These are phyloP conservation scores for Mesorhabditis sp. DNA, from an alignment of 2,888 invertebrate species.

Conservation along the genomic window DNA sequence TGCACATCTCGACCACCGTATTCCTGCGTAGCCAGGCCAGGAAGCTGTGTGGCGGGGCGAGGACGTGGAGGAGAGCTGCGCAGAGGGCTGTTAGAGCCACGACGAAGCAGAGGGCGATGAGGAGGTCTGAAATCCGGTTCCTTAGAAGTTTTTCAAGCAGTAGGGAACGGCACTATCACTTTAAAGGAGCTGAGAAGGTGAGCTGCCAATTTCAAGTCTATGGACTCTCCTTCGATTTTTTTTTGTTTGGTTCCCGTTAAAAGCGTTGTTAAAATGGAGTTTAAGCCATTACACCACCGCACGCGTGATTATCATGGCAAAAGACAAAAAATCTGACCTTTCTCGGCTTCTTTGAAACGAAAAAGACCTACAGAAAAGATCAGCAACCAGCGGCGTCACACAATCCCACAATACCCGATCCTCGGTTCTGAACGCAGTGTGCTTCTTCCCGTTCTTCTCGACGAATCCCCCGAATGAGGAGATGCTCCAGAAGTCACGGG, in stretches of 20 bases:
- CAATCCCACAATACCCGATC: slow-evolving; percentile 43
- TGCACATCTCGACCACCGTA: slow-evolving; percentile 40
- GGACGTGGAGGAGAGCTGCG: slow-evolving; percentile 30
- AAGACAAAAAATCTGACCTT: too few relatives aligned
- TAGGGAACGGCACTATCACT: not conserved
- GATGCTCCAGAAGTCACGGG: slow-evolving; percentile 40
- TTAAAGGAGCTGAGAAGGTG: too few relatives aligned
- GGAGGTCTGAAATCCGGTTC: slow-evolving; percentile 21
- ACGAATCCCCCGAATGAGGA: slow-evolving; percentile 39
- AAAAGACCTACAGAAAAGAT: slow-evolving; percentile 31
- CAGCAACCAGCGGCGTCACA: slow-evolving; percentile 42
- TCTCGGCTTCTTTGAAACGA: not conserved
- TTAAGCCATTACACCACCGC: too few relatives aligned
- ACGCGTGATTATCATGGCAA: too few relatives aligned
- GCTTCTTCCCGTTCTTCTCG: slow-evolving; percentile 28
- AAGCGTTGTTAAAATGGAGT: too few relatives aligned
- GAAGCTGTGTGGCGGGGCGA: slow-evolving; percentile 37
- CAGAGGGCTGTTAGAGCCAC: slow-evolving; percentile 28
- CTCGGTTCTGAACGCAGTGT: slow-evolving; percentile 37
- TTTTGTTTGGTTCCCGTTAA: too few relatives aligned
- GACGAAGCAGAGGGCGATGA: slow-evolving; percentile 47
- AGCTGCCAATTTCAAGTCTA: too few relatives aligned
- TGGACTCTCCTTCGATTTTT: too few relatives aligned
- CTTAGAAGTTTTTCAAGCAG: not conserved
- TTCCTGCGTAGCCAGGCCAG: slow-evolving; percentile 40